These are phyloP conservation scores for Equus quagga DNA, from an alignment of 2,113 vertebrate species.

Conservation along the genomic window DNA sequence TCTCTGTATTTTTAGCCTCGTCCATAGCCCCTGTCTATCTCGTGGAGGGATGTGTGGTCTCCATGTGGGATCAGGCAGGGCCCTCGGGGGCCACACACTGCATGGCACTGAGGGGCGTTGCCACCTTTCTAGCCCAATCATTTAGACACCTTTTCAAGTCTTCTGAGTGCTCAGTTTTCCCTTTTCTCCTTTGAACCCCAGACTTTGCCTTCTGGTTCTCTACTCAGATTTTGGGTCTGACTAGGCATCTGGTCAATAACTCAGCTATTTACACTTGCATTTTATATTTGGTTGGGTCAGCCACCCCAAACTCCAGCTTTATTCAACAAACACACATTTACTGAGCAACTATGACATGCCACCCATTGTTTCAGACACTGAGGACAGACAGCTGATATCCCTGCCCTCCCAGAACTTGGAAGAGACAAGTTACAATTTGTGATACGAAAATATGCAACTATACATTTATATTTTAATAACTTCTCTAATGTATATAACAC, in stretches of 20 bases:
- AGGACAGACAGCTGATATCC: not conserved
- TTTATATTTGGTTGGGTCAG: not conserved
- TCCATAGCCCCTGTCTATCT: not conserved
- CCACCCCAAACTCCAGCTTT: not conserved
- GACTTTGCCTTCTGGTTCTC: not conserved
- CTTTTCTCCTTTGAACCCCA: not conserved
- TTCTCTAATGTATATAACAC: not conserved
- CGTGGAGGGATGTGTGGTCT: fast-evolving
- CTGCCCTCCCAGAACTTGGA: not conserved
- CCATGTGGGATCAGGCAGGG: fast-evolving
- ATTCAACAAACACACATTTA: not conserved
- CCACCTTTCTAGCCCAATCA: fast-evolving
- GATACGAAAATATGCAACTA: not conserved
- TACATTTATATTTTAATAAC: not conserved
- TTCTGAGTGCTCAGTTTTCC: not conserved
- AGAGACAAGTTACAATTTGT: not conserved
- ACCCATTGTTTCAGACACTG: not conserved
- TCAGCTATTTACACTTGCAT: not conserved
- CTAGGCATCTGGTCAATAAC: not conserved
- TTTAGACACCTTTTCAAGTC: not conserved
- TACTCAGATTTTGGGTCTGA: not conserved
- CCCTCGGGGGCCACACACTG: fast-evolving
- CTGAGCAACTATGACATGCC: not conserved
- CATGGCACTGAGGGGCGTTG: fast-evolving
- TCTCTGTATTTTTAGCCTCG: not conserved